Evolutionary conservation across 2,888 invertebrate species (phyloP).

Genomic region (Seira musarum): DNA sequence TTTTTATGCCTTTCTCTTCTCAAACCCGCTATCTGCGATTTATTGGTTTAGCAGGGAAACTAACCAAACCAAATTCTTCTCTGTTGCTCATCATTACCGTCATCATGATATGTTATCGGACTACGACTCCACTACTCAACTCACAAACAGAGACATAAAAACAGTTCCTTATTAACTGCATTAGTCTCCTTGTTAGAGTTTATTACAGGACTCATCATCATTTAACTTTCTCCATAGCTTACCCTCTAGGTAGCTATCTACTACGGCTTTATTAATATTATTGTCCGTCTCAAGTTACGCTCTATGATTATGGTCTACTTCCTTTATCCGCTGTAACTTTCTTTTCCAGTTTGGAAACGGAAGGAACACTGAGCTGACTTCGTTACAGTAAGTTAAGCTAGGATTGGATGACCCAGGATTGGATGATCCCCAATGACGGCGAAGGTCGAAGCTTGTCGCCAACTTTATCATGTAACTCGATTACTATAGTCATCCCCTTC

Average conservation of each 20-base stretch:
- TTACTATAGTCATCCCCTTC: no score
- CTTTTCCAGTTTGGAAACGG: background rate
- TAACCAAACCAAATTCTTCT: background rate
- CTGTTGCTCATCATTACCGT: constrained; percentile 9
- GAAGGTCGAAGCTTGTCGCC: background rate
- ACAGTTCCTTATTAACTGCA: background rate
- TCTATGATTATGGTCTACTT: background rate
- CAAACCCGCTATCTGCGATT: constrained; percentile 30
- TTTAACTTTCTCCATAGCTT: background rate
- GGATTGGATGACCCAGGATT: background rate
- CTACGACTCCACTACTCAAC: background rate
- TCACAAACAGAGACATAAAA: background rate
- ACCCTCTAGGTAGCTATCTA: background rate
- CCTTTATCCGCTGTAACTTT: background rate
- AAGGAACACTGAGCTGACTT: background rate
- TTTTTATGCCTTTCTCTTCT: background rate
- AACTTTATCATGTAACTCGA: constrained; percentile 2
- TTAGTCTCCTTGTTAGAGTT: background rate
- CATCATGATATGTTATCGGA: constrained; percentile 4
- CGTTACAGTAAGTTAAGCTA: background rate
- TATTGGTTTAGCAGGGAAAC: constrained; percentile 35
- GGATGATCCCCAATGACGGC: background rate
- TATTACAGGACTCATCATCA: background rate
- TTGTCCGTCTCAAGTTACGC: no score
- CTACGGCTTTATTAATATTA: background rate